A percentile compares a stretch with the other conserved stretches of the same genome.
phyloP scores from a whole-genome alignment of 2,888 invertebrate species.

The Drosophila niveifrons region DNA sequence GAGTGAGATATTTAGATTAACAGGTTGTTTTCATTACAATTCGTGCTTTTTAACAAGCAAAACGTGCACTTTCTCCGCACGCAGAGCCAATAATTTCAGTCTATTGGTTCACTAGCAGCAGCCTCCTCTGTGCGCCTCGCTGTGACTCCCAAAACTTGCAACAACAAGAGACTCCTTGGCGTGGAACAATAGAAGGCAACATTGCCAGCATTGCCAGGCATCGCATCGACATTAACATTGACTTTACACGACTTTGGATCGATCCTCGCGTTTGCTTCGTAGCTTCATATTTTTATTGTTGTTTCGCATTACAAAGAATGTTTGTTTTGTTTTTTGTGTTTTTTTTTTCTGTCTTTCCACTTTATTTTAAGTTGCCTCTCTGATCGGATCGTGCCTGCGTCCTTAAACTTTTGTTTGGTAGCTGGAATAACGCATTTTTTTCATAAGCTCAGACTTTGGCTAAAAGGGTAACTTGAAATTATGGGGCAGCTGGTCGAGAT shows the following conservation, averaged over 20 bases:
- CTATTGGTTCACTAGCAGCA: conserved; percentile 15
- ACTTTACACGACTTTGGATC: conserved; percentile 83
- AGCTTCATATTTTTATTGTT: conserved; percentile 83
- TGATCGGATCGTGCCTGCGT: conserved; percentile 74
- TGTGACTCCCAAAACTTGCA: conserved; percentile 9
- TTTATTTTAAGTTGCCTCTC: conserved; percentile 11
- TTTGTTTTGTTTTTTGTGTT: conserved; percentile 33
- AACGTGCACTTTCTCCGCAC: conserved; percentile 85
- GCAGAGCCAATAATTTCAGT: conserved; percentile 83
- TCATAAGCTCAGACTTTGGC: not conserved
- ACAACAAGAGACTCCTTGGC: conserved; percentile 52
- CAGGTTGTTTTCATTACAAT: conserved; percentile 84
- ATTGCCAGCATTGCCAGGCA: conserved; percentile 27
- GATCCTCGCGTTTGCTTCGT: conserved; percentile 65
- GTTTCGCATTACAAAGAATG: conserved; percentile 74
- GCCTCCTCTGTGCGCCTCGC: not conserved
- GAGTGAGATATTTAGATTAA: conserved; percentile 85
- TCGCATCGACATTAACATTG: conserved; percentile 83
- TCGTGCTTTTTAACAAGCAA: conserved; percentile 84
- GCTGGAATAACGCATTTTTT: conserved; percentile 59
- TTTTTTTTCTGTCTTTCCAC: conserved; percentile 3
- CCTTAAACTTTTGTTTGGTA: conserved; percentile 68
- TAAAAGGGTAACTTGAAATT: conserved; percentile 26
- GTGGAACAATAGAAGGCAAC: conserved; percentile 59
- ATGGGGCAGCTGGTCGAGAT: not conserved